A percentile compares a stretch with the other conserved stretches of the same genome.
Conservation (phyloP, 2,888 invertebrate genomes). For the Polietes domitor region DNA sequence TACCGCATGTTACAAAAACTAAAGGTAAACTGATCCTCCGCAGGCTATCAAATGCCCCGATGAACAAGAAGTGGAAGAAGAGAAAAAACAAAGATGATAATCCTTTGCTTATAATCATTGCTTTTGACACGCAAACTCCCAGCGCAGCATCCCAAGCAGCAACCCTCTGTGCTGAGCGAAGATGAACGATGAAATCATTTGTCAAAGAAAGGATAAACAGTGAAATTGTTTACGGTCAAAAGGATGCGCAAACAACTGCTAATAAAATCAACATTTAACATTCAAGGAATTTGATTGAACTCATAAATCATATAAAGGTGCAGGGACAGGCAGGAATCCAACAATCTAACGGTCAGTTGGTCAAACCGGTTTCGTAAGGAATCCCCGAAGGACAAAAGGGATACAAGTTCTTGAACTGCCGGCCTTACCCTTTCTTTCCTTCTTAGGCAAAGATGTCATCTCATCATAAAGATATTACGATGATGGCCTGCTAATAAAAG, state of each 20-base stretch:
- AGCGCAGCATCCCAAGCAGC: constrained; percentile 7
- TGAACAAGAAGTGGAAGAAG: constrained; percentile 1
- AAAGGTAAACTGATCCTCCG: constrained; percentile 62
- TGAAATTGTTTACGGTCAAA: constrained; percentile 57
- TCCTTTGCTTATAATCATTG: constrained; percentile 63
- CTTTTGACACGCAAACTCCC: constrained; percentile 63
- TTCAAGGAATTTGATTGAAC: constrained; percentile 46
- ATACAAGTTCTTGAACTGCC: background rate
- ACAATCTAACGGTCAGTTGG: constrained; percentile 63
- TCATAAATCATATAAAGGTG: constrained; percentile 54
- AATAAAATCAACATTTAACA: constrained; percentile 50
- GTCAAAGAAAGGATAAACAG: constrained; percentile 47
- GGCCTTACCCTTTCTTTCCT: constrained; percentile 47
- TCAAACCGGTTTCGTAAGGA: constrained; percentile 51
- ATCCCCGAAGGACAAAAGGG: constrained; percentile 9
- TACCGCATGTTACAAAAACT: constrained; percentile 64
- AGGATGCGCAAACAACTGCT: constrained; percentile 15
- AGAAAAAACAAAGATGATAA: constrained; percentile 51
- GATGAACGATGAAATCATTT: constrained; percentile 57
- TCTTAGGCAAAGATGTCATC: constrained; percentile 35
- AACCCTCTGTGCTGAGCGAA: background rate
- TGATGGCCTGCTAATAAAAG: background rate
- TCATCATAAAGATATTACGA: constrained; percentile 50
- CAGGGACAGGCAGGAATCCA: background rate
- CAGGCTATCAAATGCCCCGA: constrained; percentile 55